These are phyloP conservation scores for Lordiphosa andalusiaca DNA, from an alignment of 2,888 invertebrate genomes.

Conservation along the genomic window DNA sequence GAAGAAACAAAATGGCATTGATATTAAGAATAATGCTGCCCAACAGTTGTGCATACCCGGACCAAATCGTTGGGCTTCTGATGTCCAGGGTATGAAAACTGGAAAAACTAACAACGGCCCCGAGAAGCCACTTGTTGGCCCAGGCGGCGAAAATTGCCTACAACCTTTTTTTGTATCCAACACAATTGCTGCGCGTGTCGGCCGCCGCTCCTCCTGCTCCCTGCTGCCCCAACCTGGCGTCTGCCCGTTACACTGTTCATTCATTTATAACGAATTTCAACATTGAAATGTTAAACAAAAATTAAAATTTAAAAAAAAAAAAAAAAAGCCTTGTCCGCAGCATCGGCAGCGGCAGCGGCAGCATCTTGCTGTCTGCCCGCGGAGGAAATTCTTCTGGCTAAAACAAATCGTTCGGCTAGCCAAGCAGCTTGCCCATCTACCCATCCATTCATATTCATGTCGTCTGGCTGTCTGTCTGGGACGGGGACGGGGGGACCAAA, in stretches of 20 bases:
- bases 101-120: slow-evolving; percentile 52
- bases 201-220: neutral
- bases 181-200: slow-evolving; percentile 32
- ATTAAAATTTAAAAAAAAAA: too few relatives aligned
- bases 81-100: slow-evolving; percentile 27
- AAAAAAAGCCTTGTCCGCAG: slow-evolving; percentile 35
- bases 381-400: slow-evolving; percentile 31
- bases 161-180: slow-evolving; percentile 33
- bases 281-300: slow-evolving; percentile 53
- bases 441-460: slow-evolving; percentile 53
- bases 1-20: too few relatives aligned
- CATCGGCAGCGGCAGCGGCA: slow-evolving; percentile 4
- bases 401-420: slow-evolving; percentile 16
- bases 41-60: slow-evolving; percentile 8
- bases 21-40: too few relatives aligned
- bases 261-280: slow-evolving; percentile 69
- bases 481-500: slow-evolving; percentile 52
- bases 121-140: slow-evolving; percentile 27
- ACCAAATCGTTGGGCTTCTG: neutral
- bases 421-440: neutral
- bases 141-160: slow-evolving; percentile 40
- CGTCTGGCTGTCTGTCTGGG: slow-evolving; percentile 68
- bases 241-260: slow-evolving; percentile 64
- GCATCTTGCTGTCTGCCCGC: slow-evolving; percentile 12
- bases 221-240: slow-evolving; percentile 16